These are phyloP conservation scores for Belgica antarctica DNA, from an alignment of 2,888 invertebrate genomes.

Conservation along the genomic window DNA sequence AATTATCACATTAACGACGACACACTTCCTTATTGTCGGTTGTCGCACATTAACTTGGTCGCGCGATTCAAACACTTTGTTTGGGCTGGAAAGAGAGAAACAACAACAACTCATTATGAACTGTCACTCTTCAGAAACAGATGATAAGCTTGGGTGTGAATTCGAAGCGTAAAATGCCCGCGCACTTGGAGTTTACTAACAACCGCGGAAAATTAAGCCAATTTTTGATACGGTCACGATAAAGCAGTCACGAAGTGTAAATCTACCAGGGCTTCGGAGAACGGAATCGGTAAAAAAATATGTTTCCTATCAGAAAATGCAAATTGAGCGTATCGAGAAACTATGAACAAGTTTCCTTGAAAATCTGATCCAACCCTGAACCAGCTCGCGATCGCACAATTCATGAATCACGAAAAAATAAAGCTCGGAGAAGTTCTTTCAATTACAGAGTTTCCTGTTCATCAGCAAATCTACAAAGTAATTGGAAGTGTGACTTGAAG, in stretches of 20 bases:
- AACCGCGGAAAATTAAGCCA: conserved; percentile 39
- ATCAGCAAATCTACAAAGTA: background rate
- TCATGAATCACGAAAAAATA: too few relatives aligned
- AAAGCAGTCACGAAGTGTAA: background rate
- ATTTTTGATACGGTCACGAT: conserved; percentile 23
- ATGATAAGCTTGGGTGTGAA: background rate
- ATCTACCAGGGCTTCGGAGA: background rate
- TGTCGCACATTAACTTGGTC: conserved; percentile 1
- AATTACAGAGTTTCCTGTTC: background rate
- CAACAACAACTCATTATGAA: background rate
- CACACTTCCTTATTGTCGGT: background rate
- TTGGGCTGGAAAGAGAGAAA: background rate
- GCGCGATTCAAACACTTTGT: background rate
- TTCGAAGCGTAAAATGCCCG: background rate
- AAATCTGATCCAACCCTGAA: too few relatives aligned
- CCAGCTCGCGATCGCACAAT: background rate
- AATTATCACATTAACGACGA: background rate
- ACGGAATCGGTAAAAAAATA: too few relatives aligned
- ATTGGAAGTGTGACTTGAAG: background rate
- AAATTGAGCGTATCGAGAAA: too few relatives aligned
- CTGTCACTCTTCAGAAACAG: background rate
- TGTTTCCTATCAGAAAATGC: too few relatives aligned
- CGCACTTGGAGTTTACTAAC: background rate
- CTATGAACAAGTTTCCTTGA: too few relatives aligned
- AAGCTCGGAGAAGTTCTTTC: background rate